Evolutionary conservation across 2,797 vertebrate genomes (phyloP).

Genomic region (Leptodactylus fallax): DNA sequence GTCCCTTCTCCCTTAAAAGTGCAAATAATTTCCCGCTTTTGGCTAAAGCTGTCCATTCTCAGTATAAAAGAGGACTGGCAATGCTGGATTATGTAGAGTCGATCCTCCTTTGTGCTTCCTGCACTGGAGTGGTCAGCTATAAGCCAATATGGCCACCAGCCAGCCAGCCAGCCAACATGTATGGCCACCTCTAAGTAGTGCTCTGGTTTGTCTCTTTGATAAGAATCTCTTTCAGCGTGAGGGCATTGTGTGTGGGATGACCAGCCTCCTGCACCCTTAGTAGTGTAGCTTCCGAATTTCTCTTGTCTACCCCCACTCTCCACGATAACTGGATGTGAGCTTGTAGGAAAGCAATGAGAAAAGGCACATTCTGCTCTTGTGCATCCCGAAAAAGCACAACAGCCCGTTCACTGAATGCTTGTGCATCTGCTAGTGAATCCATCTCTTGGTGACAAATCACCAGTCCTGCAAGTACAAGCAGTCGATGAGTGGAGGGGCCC

Average conservation of each 20-base stretch:
- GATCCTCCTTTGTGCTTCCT: neutral
- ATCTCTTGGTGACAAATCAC: conserved; percentile 88
- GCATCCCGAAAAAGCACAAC: conserved; percentile 77
- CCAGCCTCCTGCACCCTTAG: conserved; percentile 80
- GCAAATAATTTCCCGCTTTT: neutral
- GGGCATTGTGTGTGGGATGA: conserved; percentile 76
- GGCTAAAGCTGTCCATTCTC: neutral
- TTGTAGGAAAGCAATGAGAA: conserved; percentile 85
- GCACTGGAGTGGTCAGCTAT: neutral
- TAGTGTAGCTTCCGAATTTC: conserved; percentile 84
- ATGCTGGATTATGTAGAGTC: neutral
- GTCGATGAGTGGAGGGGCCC: conserved; percentile 70
- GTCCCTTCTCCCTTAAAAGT: neutral
- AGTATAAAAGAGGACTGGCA: neutral
- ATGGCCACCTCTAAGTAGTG: neutral
- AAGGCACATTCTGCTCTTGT: conserved; percentile 73
- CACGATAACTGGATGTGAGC: conserved; percentile 86
- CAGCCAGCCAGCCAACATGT: neutral
- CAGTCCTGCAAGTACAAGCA: conserved; percentile 87
- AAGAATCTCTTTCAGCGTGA: conserved; percentile 86
- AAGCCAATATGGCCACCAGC: neutral
- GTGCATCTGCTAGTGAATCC: conserved; percentile 84
- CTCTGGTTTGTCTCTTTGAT: conserved; percentile 78
- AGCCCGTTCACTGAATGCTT: conserved; percentile 84
- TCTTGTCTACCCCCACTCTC: conserved; percentile 89